Percentiles rank a stretch among this genome's conserved stretches.
Evolutionary conservation across 2,113 vertebrate genomes (phyloP).

Genomic region (Acanthochromis polyacanthus): DNA sequence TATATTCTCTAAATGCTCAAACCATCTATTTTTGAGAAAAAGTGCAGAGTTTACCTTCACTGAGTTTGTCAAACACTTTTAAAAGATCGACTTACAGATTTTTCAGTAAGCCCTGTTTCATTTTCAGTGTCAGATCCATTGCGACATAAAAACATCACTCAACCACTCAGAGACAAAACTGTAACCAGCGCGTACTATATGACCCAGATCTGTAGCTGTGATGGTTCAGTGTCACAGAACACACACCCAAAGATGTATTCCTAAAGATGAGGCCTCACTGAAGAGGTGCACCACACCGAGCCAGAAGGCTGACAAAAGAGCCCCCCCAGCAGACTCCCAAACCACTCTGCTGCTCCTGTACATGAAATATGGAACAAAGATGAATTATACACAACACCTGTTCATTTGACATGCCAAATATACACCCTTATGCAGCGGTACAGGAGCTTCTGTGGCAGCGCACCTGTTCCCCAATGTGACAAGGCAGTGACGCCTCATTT

Average conservation of each 20-base stretch:
- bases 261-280: conserved; percentile 21
- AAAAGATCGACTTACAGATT: no score
- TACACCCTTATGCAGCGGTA: conserved; percentile 60
- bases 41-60: no score
- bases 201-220: no score
- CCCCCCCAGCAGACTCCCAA: conserved; percentile 51
- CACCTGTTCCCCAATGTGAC: conserved; percentile 82
- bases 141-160: no score
- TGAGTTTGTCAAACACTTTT: no score
- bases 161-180: no score
- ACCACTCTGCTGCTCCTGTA: conserved; percentile 48
- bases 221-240: no score
- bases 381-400: conserved; percentile 86
- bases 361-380: conserved; percentile 84
- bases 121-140: no score
- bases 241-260: neutral
- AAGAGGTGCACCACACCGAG: conserved; percentile 49
- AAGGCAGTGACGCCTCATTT: conserved; percentile 72
- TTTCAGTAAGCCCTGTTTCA: no score
- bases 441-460: conserved; percentile 55
- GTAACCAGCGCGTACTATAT: no score
- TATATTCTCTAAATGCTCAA: no score
- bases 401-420: conserved; percentile 82
- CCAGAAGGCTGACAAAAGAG: conserved; percentile 46
- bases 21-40: no score